Percentiles rank a stretch among this genome's conserved stretches.
Evolutionary conservation across 2,113 vertebrate species (phyloP).

Genomic region (Pedionomus torquatus): DNA sequence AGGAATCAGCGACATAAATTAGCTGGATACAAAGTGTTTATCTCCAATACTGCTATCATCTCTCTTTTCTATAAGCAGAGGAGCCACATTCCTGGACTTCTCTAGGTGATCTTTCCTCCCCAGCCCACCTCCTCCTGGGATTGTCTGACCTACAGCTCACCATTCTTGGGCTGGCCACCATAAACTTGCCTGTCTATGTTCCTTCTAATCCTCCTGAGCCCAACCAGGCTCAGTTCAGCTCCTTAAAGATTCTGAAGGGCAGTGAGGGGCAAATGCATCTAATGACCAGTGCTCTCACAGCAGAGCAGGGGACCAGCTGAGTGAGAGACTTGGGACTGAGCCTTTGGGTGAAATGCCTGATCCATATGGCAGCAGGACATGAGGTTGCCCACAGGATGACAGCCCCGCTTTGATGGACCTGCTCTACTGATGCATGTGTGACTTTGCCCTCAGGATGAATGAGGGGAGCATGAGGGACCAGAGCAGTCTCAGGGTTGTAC

Average conservation of each 20-base stretch:
- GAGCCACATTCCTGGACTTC: not conserved
- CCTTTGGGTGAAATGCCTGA: not conserved
- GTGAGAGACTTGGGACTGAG: not conserved
- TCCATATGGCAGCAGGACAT: not conserved
- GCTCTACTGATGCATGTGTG: not conserved
- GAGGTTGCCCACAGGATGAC: not conserved
- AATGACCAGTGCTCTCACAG: not conserved
- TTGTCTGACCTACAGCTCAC: not conserved
- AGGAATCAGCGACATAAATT: not conserved
- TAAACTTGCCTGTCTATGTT: not conserved
- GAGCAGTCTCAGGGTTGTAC: not conserved
- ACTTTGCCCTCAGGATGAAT: not conserved
- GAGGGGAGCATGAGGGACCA: not conserved
- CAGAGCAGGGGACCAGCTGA: not conserved
- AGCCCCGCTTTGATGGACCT: not conserved
- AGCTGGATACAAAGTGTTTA: not conserved
- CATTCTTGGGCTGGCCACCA: not conserved
- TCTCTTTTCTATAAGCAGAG: not conserved
- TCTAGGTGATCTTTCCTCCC: not conserved
- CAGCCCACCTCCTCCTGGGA: not conserved
- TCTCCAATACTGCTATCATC: not conserved
- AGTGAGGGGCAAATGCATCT: fast-evolving
- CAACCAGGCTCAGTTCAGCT: not conserved
- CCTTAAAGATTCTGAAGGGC: not conserved
- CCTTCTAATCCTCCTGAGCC: not conserved